Evolutionary conservation across 1,140 invertebrate genomes (phyloP).

Genomic region (Drosophila murphyi): DNA sequence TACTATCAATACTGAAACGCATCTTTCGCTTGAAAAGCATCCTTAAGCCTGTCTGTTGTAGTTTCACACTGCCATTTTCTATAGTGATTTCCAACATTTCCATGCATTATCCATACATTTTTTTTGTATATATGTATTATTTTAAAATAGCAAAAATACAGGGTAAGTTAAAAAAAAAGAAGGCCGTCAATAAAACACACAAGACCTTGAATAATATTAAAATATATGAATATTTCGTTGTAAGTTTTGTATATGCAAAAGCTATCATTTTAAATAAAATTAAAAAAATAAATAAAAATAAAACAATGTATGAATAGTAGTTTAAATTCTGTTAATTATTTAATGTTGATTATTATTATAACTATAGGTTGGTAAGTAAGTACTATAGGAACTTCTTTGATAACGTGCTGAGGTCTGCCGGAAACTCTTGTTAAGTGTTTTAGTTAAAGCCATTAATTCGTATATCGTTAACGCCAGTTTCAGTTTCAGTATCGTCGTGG

Average conservation of each 20-base stretch:
- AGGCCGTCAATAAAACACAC: conserved; percentile 25
- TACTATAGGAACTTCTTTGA: conserved; percentile 38
- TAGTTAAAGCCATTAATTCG: conserved; percentile 14
- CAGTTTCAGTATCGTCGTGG: conserved; percentile 45
- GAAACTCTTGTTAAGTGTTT: conserved; percentile 11
- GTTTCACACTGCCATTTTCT: conserved; percentile 66
- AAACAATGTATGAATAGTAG: conserved; percentile 25
- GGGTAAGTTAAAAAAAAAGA: conserved; percentile 66
- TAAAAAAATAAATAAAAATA: conserved; percentile 19
- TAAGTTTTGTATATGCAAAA: conserved; percentile 72
- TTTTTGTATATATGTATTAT: conserved; percentile 80
- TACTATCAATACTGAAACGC: conserved; percentile 30
- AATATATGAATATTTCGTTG: conserved; percentile 44
- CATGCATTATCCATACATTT: conserved; percentile 63
- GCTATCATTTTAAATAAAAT: conserved; percentile 71
- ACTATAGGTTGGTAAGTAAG: conserved; percentile 4
- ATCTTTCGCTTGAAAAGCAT: conserved; percentile 25
- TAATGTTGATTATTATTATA: conserved; percentile 6
- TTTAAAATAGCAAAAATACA: conserved; percentile 80
- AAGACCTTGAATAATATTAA: conserved; percentile 39
- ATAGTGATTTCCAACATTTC: conserved; percentile 58
- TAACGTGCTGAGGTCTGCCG: conserved; percentile 7
- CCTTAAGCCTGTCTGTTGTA: conserved; percentile 58
- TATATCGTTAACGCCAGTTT: conserved; percentile 4
- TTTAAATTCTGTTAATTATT: conserved; percentile 20